Conservation (phyloP, 2,113 vertebrate genomes). For the Lophura nycthemera region DNA sequence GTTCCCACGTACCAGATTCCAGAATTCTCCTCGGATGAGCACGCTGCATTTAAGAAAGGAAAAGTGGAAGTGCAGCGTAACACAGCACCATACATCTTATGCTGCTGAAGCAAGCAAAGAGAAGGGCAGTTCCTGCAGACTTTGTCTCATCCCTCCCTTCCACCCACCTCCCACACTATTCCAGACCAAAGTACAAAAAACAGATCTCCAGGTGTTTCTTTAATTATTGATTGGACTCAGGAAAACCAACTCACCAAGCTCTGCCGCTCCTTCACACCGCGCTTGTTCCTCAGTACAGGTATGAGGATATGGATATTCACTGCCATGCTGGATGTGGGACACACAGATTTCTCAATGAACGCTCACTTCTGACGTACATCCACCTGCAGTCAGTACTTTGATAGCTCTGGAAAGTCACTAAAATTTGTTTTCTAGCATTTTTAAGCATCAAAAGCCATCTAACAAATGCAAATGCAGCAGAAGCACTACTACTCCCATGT, state of each 20-base stretch:
- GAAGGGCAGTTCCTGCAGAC: not conserved
- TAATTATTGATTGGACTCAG: not conserved
- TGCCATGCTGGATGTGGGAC: accelerated
- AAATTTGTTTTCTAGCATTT: not conserved
- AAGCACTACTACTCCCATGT: not conserved
- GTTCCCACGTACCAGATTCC: not conserved
- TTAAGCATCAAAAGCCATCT: not conserved
- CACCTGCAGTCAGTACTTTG: not conserved
- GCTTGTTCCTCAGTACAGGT: accelerated
- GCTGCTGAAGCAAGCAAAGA: not conserved
- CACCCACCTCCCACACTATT: not conserved
- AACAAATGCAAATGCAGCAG: not conserved
- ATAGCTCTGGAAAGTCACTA: not conserved
- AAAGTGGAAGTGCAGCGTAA: not conserved
- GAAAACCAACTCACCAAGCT: not conserved
- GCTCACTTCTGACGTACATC: not conserved
- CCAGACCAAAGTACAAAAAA: not conserved
- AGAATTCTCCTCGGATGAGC: not conserved
- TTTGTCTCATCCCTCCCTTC: not conserved
- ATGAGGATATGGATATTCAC: too few relatives aligned
- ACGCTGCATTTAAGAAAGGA: not conserved
- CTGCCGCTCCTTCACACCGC: accelerated
- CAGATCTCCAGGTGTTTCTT: not conserved
- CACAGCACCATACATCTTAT: accelerated
- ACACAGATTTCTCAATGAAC: not conserved